These are phyloP conservation scores for Atherinomorus stipes DNA, from an alignment of 2,113 vertebrate genomes.

Conservation along the genomic window DNA sequence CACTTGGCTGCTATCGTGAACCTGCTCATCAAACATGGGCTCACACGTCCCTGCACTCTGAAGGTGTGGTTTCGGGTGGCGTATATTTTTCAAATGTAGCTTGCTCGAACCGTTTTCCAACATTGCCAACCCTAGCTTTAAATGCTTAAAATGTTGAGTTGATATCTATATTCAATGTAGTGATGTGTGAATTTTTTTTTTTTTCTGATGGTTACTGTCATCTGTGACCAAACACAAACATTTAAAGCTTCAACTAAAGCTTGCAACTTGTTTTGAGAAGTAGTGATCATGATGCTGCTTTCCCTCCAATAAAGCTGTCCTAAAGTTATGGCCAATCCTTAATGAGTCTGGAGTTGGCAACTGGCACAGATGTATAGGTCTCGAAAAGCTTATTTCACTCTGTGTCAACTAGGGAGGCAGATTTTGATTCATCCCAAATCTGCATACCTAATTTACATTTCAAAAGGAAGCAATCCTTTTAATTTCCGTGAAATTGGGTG, in stretches of 20 bases:
- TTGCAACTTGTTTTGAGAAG: slow-evolving; percentile 47
- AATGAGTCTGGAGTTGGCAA: slow-evolving; percentile 68
- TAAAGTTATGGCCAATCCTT: slow-evolving; percentile 51
- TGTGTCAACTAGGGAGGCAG: slow-evolving; percentile 67
- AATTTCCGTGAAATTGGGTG: slow-evolving; percentile 79
- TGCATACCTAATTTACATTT: slow-evolving; percentile 77
- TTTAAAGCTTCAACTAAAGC: slow-evolving; percentile 40
- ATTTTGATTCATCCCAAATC: slow-evolving; percentile 76
- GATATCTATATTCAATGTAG: slow-evolving; percentile 1
- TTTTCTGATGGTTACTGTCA: slow-evolving; percentile 45
- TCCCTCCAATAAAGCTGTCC: slow-evolving; percentile 37
- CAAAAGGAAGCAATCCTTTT: slow-evolving; percentile 74
- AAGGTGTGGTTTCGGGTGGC: too few relatives aligned
- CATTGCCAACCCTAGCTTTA: too few relatives aligned
- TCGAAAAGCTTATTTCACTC: slow-evolving; percentile 69
- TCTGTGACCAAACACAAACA: slow-evolving; percentile 36
- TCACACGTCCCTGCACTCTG: too few relatives aligned
- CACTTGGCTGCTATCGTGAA: too few relatives aligned
- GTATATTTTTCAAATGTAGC: too few relatives aligned
- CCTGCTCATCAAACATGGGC: too few relatives aligned
- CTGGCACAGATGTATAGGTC: slow-evolving; percentile 54
- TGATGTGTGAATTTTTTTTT: slow-evolving; percentile 2
- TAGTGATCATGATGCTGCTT: slow-evolving; percentile 18
- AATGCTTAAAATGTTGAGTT: background rate
- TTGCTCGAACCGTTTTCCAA: too few relatives aligned